Base-by-base conservation (phyloP, 2,113 vertebrate species). In the Fukomys damarensis region DNA sequence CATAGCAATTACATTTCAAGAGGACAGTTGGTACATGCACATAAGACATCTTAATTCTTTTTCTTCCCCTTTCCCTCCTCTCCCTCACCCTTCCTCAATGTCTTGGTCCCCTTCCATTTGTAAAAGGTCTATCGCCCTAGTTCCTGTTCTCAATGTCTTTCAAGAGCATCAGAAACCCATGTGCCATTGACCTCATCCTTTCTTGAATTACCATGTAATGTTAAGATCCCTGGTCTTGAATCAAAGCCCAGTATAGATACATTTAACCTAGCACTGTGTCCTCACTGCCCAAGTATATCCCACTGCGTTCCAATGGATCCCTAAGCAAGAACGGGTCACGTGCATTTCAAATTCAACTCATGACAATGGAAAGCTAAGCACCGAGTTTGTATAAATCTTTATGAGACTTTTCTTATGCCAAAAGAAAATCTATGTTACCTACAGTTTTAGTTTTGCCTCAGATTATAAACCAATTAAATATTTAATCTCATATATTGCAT, bases 381-480 rank as follows among this genome's bases (percentile, higher is more conserved):
- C 52, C 88, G 16, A 49, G 65, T 72, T 83, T 77, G 7, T 46
- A 77, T 22, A 65, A 24, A 7, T 54, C 54, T 96, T 59, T 80
- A 66, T 46, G 28, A 56, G 54, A 56, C 22, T 74, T 93, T 77
- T 58, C 46, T 83, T n/a, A 28, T 20, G 14, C 83, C 49, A 63
- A 86, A 93, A 86, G 54, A 63, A 85, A 95, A 32, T 32, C 30
- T 35, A 74, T 13, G 5, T 35, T 52, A 86, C 26, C n/a, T 14
- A 56, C 11, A 76, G 74, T 93, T 95, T 14, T 89, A 79, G 66
- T 61, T 86, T 76, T 89, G 84, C 61, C 76, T 95, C 41, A 79
- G 66, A 59, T 72, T 54, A 72, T 61, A 92, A 84, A 59, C 0
- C 52, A 89, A 81, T 80, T 91, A 65, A 88, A 91, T 43, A 80